These are phyloP conservation scores for Celastrina argiolus DNA, from an alignment of 2,888 invertebrate species.

Conservation along the genomic window DNA sequence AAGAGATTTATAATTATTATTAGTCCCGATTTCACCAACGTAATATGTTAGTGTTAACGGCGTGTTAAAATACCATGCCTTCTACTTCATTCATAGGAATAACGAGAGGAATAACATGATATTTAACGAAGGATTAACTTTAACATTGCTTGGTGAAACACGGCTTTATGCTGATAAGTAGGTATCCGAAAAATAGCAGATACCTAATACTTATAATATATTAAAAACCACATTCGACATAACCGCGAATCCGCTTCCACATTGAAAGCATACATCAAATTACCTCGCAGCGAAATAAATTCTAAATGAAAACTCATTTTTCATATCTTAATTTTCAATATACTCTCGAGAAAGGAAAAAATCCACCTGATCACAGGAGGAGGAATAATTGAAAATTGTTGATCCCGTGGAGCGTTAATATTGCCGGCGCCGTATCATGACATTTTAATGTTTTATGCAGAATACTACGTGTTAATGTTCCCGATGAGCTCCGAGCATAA, in stretches of 20 bases:
- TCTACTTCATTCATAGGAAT: no score
- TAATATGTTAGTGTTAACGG: no score
- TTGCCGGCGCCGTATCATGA: constrained; percentile 55
- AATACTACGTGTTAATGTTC: constrained; percentile 67
- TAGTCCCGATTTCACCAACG: no score
- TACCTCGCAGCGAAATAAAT: not conserved
- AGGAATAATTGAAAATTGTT: constrained; percentile 66
- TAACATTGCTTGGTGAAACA: no score
- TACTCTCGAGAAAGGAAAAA: constrained; percentile 28
- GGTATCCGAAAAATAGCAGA: no score
- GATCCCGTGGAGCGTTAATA: constrained; percentile 53
- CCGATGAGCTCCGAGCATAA: constrained; percentile 57
- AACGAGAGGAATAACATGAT: no score
- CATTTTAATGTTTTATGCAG: constrained; percentile 72
- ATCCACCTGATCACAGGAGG: constrained; percentile 41
- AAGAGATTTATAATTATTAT: no score
- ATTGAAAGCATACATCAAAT: not conserved
- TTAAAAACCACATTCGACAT: no score
- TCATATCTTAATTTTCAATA: constrained; percentile 24
- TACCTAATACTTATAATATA: no score
- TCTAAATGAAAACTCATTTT: constrained; percentile 16
- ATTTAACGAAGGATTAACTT: no score
- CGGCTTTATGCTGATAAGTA: no score
- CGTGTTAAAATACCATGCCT: no score
- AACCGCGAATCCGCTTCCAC: not conserved